Evolutionary conservation across 2,888 invertebrate genomes (phyloP).

Genomic region (Penaeus monodon): DNA sequence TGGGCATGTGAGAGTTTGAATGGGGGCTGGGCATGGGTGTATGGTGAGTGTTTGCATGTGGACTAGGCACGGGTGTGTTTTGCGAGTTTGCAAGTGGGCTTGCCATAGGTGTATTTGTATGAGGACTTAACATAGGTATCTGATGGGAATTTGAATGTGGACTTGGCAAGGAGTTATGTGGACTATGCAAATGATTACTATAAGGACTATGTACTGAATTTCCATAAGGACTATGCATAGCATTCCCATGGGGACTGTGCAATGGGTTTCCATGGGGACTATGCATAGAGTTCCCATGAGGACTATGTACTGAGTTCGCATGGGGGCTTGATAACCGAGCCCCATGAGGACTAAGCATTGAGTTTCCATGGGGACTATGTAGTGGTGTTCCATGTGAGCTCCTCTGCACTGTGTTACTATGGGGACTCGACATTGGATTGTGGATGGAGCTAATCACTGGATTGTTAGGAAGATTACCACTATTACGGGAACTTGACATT

Average conservation of each 20-base stretch:
- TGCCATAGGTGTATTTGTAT: conserved; percentile 41
- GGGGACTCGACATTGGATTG: conserved; percentile 34
- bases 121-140: conserved; percentile 49
- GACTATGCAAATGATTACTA: conserved; percentile 20
- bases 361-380: conserved; percentile 34
- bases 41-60: conserved; percentile 32
- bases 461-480: conserved; percentile 23
- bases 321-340: conserved; percentile 32
- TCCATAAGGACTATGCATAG: conserved; percentile 42
- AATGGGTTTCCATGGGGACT: conserved; percentile 40
- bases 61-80: conserved; percentile 35
- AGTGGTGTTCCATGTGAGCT: conserved; percentile 31
- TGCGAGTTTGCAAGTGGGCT: conserved; percentile 39
- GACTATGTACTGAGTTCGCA: conserved; percentile 16
- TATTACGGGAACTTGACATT: conserved; percentile 11
- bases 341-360: conserved; percentile 16
- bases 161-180: conserved; percentile 40
- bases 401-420: neutral
- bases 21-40: conserved; percentile 41
- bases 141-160: conserved; percentile 36
- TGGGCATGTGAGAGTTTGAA: conserved; percentile 36
- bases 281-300: conserved; percentile 35
- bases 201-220: conserved; percentile 50
- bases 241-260: conserved; percentile 45
- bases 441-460: conserved; percentile 26